Conservation (phyloP, 2,113 vertebrate species). For the Aix galericulata region DNA sequence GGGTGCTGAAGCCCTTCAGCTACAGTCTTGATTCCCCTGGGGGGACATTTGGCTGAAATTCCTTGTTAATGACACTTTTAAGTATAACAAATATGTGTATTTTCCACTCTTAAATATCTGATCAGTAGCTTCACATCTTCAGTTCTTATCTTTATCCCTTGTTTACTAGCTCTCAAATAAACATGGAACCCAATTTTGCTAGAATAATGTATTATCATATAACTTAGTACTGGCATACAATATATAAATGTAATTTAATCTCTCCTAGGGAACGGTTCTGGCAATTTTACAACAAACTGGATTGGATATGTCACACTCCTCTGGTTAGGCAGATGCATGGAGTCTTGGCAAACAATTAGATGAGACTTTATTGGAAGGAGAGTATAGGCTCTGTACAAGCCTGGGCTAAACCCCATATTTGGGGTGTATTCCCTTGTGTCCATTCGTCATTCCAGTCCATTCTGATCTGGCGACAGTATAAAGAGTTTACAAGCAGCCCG, state of each 20-base stretch:
- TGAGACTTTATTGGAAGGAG: neutral
- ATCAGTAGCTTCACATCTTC: neutral
- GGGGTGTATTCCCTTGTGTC: neutral
- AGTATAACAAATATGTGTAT: neutral
- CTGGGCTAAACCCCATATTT: neutral
- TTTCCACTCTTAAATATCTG: neutral
- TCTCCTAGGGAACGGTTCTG: neutral
- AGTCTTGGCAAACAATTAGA: neutral
- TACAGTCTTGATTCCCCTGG: neutral
- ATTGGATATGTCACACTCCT: rapidly evolving
- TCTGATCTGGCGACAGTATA: neutral
- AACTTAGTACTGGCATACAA: neutral
- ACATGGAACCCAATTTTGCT: neutral
- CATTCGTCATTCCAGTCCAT: neutral
- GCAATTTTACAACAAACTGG: neutral
- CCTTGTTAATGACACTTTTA: neutral
- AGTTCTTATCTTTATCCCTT: neutral
- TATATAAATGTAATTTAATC: neutral
- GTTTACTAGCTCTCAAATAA: neutral
- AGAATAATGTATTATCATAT: neutral
- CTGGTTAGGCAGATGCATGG: neutral
- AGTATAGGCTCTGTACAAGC: neutral
- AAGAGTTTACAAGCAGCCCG: neutral
- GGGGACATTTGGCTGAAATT: neutral
- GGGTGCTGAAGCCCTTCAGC: neutral